Base-by-base conservation (phyloP, 2,888 invertebrate genomes). In the Dolichomitus sp. region DNA sequence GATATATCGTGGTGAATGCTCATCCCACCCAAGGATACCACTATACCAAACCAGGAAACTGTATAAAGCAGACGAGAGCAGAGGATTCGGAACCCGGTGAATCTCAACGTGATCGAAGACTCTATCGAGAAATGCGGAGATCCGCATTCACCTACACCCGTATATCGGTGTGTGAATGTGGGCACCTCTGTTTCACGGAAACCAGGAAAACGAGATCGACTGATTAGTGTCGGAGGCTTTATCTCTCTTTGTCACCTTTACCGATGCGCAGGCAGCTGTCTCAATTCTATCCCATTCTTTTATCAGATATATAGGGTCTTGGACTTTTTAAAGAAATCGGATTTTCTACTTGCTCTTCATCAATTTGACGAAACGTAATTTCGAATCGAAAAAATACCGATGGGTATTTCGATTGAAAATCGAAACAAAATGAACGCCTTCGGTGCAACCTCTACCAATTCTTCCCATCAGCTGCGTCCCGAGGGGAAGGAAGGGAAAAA, bases 131-230 rank as follows among this genome's bases (percentile, higher is more conserved):
- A 48, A 30, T 61, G 61, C 48, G 23, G 23, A 59, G 48, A 73
- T n/a, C 37, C 23, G 48, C 73, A 73, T 61, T 73, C 50, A 59
- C 69, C 27, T 54, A 23, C 40, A 45, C 42, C 12, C 33, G 17
- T 37, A 19, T 4, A 27, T 14, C 42, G 42, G n/a, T 0, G 40
- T 7, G 9, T 14, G 42, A 17, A 9, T 23, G 57, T n/a, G 52
- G 17, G 50, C 52, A 48, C 4, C 33, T 52, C 65, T 40, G 33
- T 75, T 75, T 33, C 57, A 57, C 45, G 14, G 48, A 61, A 52
- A 69, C 74, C 63, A 27, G 73, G 50, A 11, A 68, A 81, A 74
- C 54, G 52, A 70, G 78, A 50, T 78, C 66, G 75, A 79, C 78
- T 79, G 78, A 79, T 82, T 65, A 79, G 45, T 45, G 78, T 66